Evolutionary conservation across 2,113 vertebrate genomes (phyloP).

Genomic region (Calonectris borealis): DNA sequence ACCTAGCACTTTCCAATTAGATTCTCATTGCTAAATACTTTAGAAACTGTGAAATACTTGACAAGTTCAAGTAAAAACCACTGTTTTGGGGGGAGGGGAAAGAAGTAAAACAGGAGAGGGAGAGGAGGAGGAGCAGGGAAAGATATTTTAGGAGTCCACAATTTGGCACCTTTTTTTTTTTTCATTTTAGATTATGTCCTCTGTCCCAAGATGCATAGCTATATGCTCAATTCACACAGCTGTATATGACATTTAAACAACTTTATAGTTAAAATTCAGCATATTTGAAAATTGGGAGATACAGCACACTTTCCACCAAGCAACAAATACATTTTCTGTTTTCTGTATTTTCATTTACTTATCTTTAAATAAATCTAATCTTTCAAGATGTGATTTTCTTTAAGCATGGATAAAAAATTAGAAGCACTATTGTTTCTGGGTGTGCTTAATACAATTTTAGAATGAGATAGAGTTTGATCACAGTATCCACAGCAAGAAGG

Average conservation of each 20-base stretch:
- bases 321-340: neutral
- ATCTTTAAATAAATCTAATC: neutral
- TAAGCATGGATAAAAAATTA: neutral
- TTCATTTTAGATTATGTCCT: neutral
- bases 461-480: neutral
- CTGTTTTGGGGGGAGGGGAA: neutral
- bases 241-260: neutral
- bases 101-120: neutral
- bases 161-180: neutral
- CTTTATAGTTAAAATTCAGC: neutral
- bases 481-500: neutral
- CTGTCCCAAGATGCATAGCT: neutral
- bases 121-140: neutral
- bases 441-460: neutral
- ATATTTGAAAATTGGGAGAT: neutral
- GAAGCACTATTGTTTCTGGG: neutral
- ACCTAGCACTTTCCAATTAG: conserved; percentile 66
- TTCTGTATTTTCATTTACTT: neutral
- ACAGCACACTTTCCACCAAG: neutral
- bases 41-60: conserved; percentile 33
- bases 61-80: conserved; percentile 14
- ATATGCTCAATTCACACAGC: neutral
- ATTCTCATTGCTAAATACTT: conserved; percentile 60
- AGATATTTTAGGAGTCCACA: neutral
- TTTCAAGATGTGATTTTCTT: neutral